Base-by-base conservation (phyloP, 2,797 vertebrate species). In the Acrossocheilus fasciatus region DNA sequence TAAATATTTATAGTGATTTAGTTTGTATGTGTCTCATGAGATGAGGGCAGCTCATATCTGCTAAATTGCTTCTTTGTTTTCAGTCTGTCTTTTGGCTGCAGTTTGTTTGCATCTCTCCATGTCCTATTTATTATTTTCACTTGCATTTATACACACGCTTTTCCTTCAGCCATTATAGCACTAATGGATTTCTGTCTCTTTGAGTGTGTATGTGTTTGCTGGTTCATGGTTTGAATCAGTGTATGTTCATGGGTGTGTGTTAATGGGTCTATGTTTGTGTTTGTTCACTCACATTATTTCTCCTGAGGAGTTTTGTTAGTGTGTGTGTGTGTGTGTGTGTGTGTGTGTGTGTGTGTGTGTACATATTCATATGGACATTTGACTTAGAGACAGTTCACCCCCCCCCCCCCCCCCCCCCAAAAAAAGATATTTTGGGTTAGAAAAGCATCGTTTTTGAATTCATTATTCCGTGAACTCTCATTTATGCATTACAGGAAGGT, bases 1-100 rank as follows among this genome's bases (percentile, higher is more conserved):
- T 95, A 94, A 95, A 95, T 95, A 95, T 96, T 95, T 95, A 95
- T 95, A 93, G 92, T 94, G 93, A 95, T 96, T 95, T 95, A 94
- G 91, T 94, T 91, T 92, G 91, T 92, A 91, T 93, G 91, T 90
- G 77, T 85, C 87, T 92, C 84, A 62, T 64, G 77, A 73, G 84
- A 86, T 81, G 89, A 88, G 87, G 92, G 90, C 91, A 91, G 91
- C 89, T 93, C 84, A 75, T 92, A 94, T 93, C 93, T 90, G 88
- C 86, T 89, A 89, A 94, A 94, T 94, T 92, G 88, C 90, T 92
- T 88, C 82, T 89, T 92, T 91, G 91, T 91, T 86, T 90, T 89
- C 84, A 43, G 86, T 88, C 78, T 84, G 81, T 87, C 72, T 83
- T 85, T 81, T 72, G 91, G 59, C 88, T 90, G 90, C 57, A 75